Evolutionary conservation across 2,888 invertebrate genomes (phyloP), one percentile per base, ranked within the genome.

Genomic region (Bellardia pandia): DNA sequence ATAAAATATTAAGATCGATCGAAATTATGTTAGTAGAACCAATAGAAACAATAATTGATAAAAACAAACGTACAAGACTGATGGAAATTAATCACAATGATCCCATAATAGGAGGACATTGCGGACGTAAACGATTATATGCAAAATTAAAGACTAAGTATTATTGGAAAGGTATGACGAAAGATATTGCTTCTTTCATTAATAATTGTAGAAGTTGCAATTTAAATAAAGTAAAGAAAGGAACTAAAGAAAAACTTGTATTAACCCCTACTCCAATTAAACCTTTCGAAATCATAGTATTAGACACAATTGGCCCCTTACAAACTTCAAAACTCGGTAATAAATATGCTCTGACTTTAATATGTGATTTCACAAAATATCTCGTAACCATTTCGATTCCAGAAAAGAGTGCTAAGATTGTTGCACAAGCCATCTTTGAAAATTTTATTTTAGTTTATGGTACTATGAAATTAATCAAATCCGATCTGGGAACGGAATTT

Each of bases 291-390:
- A 75, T 85, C 16, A 71, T 89, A 14, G 64, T 86, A 71, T 33
- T 89, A 23, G 86, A 89, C 51, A 89, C 88, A 37, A 87, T 89
- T 51, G 88, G 89, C 51, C 88, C 89, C 48, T 76, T 88, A 13
- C 45, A 11, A 3, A 45, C 45, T 9, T 45, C 4, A 13, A 13
- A 45, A 9, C 13, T 13, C 3, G 45, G 13, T 3, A 45, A 45
- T 45, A 45, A 45, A 45, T 45, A 45, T 45, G 45, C 45, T 13
- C 13, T 45, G 13, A 13, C 45, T 9, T 9, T 45, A 45, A 45
- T 45, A 13, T 45, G 45, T 45, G 45, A 45, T 45, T 45, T 45
- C 13, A 45, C 45, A 45, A 45, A 45, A 45, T 45, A 45, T 45
- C 45, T 45, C 13, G 45, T 45, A 13, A 45, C 13, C 3, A 45